phyloP scores from a whole-genome alignment of 2,113 vertebrate genomes.

The Peromyscus leucopus region DNA sequence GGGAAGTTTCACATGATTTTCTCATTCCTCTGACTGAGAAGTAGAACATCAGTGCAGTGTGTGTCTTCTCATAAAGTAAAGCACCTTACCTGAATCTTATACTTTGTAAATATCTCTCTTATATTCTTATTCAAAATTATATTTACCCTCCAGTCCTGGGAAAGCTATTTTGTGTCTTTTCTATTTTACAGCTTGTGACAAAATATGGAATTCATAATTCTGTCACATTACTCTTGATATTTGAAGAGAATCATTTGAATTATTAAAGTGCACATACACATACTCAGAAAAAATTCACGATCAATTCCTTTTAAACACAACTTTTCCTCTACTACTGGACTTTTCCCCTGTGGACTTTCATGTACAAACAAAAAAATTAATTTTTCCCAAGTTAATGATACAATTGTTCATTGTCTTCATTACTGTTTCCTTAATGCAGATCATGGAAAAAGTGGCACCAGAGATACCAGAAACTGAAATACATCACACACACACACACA shows the following conservation, averaged over 20 bases:
- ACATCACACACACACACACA: neutral
- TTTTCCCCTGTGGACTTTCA: neutral
- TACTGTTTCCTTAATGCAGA: neutral
- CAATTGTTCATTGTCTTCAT: neutral
- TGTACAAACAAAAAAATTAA: neutral
- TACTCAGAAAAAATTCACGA: neutral
- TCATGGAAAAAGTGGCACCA: neutral
- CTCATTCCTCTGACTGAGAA: neutral
- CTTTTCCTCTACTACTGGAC: neutral
- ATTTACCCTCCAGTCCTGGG: neutral
- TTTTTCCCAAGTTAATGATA: neutral
- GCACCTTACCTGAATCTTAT: neutral
- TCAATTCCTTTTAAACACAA: neutral
- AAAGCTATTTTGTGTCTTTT: constrained; percentile 10
- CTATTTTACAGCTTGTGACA: constrained; percentile 15
- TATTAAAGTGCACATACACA: neutral
- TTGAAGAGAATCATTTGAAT: neutral
- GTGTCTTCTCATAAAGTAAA: neutral
- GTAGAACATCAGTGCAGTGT: neutral
- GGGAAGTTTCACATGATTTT: neutral
- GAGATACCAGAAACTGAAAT: neutral
- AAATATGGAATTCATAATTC: neutral
- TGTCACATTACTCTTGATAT: neutral
- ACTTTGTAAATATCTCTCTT: neutral
- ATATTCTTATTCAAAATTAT: neutral